Evolutionary conservation across 2,888 invertebrate genomes (phyloP), one percentile per base, ranked within the genome.

Genomic region (Zhuqinia jingwanae): DNA sequence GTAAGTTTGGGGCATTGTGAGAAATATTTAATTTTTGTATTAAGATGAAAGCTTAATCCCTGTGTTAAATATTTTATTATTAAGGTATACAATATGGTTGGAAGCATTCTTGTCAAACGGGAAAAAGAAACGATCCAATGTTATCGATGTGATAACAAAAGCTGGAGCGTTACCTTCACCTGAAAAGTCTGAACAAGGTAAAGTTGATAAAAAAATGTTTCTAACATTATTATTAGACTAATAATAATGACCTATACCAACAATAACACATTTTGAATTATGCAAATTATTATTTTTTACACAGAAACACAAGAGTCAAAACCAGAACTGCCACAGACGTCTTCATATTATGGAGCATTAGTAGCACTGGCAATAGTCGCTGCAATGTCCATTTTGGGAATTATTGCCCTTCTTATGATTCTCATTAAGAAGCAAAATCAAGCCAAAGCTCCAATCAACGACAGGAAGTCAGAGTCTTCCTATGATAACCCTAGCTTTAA

Each of bases 401-500:
- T 97, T 6, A 93, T 97, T 68, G 95, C 97, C 78, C 93, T 97
- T 75, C 93, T 97, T 68, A 94, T 97, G 90, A 95, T 97, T 90
- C 94, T 97, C 53, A 94, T 97, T 91, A 94, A 96, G 91, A 94
- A 97, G 91, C 94, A 91, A 93, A 94, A 94, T 83, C 94, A 95
- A 91, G 94, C 95, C 92, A 95, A 95, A 92, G 94, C 95, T 92
- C 95, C 96, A 89, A 96, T 97, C 92, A 97, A 97, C 27, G 95
- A 96, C 70, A 95, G 94, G 53, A 96, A 96, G 92, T 95, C 95
- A 90, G 96, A 97, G 84, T 96, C 97, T n/a, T 96, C 97, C 63
- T 97, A 97, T 92, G 97, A 97, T 93, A 97, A 97, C 93, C 97
- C 97, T 65, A 97, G 97, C 91, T 97, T 97, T 94, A 97, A 97